These are phyloP conservation scores for Columba guinea DNA, from an alignment of 2,797 vertebrate species.

Conservation along the genomic window DNA sequence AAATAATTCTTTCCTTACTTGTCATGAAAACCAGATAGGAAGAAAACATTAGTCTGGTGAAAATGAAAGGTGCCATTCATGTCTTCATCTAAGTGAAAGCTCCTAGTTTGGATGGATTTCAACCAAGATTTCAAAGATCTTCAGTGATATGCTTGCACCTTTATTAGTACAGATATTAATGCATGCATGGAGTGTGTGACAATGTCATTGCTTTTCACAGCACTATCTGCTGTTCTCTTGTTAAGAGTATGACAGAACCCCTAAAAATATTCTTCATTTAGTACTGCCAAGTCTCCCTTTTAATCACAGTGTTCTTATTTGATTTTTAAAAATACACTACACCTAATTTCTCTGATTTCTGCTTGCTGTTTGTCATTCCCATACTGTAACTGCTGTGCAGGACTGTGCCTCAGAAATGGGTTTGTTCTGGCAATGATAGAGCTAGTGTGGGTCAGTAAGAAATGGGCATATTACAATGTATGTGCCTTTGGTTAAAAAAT, in stretches of 20 bases:
- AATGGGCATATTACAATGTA: neutral
- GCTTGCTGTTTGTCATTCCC: neutral
- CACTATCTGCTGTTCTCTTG: neutral
- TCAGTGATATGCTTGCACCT: neutral
- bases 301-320: neutral
- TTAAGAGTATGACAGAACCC: neutral
- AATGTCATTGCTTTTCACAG: neutral
- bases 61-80: slow-evolving; percentile 30
- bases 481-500: neutral
- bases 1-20: neutral
- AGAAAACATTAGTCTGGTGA: neutral
- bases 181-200: neutral
- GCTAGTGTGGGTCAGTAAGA: neutral
- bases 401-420: neutral
- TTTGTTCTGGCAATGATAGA: neutral
- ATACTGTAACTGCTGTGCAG: neutral
- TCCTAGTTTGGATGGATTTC: neutral
- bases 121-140: neutral
- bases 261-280: neutral
- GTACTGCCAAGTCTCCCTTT: neutral
- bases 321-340: neutral
- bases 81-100: slow-evolving; percentile 8
- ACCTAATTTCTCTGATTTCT: neutral
- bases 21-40: neutral
- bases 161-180: slow-evolving; percentile 15